Evolutionary conservation across 2,113 vertebrate genomes (phyloP).

Genomic region (Aptenodytes forsteri): DNA sequence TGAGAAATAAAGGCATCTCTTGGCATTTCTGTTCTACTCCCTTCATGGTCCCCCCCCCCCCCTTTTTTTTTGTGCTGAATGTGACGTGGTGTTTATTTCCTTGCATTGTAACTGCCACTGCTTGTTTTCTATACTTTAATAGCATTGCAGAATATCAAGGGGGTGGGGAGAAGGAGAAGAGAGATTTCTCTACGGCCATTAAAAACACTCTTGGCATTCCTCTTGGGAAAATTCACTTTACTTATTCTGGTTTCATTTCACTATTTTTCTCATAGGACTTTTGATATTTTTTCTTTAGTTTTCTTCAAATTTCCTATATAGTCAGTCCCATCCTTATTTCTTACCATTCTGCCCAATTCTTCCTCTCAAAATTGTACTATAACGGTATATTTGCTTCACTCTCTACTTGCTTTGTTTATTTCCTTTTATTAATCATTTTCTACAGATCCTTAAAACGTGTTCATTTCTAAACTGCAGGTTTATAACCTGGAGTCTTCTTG

Average conservation of each 20-base stretch:
- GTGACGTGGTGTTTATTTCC: neutral
- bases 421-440: neutral
- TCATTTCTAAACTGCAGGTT: neutral
- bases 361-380: neutral
- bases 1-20: neutral
- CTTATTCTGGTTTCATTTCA: neutral
- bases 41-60: neutral
- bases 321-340: neutral
- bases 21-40: neutral
- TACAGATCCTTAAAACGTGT: neutral
- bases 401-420: neutral
- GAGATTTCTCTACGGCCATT: neutral
- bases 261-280: neutral
- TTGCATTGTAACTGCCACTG: neutral
- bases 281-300: neutral
- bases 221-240: neutral
- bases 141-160: neutral
- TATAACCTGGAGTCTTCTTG: neutral
- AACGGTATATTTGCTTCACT: neutral
- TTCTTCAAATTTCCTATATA: neutral
- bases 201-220: neutral
- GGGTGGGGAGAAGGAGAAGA: accelerated
- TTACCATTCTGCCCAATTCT: neutral
- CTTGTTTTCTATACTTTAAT: neutral
- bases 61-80: neutral